Conservation (phyloP, 1,140 invertebrate species). For the Zophobas morio region DNA sequence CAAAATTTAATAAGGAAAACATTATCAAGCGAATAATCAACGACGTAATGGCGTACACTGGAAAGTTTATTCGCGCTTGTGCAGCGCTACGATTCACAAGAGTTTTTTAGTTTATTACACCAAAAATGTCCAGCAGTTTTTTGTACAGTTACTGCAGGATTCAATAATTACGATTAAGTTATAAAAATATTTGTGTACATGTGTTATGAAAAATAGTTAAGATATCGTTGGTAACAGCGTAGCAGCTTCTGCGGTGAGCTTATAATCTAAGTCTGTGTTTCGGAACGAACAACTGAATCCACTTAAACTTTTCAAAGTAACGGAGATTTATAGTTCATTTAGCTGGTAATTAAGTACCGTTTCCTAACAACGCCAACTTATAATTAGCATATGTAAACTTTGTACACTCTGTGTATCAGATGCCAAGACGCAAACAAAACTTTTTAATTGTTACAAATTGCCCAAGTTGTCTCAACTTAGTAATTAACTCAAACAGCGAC, state of each 20-base stretch:
- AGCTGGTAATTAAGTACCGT: slow-evolving; percentile 62
- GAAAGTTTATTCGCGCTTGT: slow-evolving; percentile 16
- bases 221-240: slow-evolving; percentile 19
- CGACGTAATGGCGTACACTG: slow-evolving; percentile 54
- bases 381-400: slow-evolving; percentile 68
- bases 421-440: slow-evolving; percentile 58
- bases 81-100: too few species aligned
- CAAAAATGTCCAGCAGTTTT: too few species aligned
- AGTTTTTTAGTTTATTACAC: too few species aligned
- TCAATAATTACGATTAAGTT: too few species aligned
- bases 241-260: background rate
- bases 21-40: slow-evolving; percentile 59
- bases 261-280: slow-evolving; percentile 51
- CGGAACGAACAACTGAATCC: slow-evolving; percentile 47
- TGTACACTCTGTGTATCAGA: slow-evolving; percentile 60
- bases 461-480: slow-evolving; percentile 63
- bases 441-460: slow-evolving; percentile 68
- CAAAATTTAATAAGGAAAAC: slow-evolving; percentile 62
- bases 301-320: slow-evolving; percentile 58
- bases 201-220: too few species aligned
- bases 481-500: slow-evolving; percentile 60
- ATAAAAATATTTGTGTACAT: too few species aligned
- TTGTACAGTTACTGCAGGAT: too few species aligned
- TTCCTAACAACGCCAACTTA: slow-evolving; percentile 64
- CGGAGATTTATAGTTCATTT: slow-evolving; percentile 60